Evolutionary conservation across 1,140 invertebrate species (phyloP).

Genomic region (Plutomurus gul): DNA sequence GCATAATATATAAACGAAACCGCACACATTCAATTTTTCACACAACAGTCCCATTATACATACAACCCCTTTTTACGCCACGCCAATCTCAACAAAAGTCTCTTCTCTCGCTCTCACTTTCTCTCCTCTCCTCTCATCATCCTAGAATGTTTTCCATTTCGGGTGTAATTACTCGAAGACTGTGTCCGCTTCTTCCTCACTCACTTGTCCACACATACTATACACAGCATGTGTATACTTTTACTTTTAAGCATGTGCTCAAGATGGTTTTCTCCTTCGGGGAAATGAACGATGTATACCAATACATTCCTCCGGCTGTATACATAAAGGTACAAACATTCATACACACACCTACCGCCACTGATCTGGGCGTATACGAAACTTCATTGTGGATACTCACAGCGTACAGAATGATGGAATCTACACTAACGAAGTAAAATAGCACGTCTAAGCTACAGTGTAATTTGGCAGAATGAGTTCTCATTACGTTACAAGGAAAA

Average conservation of each 20-base stretch:
- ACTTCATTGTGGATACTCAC: too few relatives aligned
- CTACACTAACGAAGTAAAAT: neutral
- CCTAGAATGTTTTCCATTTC: neutral
- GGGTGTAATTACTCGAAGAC: neutral
- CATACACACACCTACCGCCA: too few relatives aligned
- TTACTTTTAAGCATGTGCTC: too few relatives aligned
- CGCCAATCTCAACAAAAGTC: neutral
- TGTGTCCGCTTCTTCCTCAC: neutral
- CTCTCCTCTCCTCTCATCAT: neutral
- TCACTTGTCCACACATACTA: neutral
- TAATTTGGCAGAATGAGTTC: neutral
- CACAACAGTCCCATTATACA: conserved; percentile 10
- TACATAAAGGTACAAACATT: too few relatives aligned
- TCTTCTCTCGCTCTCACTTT: neutral
- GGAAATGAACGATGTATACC: too few relatives aligned
- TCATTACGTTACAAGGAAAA: neutral
- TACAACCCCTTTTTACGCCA: conserved; percentile 13
- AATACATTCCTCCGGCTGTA: too few relatives aligned
- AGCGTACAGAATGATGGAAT: neutral
- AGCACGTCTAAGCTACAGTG: neutral
- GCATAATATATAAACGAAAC: neutral
- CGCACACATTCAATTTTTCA: conserved; percentile 9
- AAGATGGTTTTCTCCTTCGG: too few relatives aligned
- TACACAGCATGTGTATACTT: too few relatives aligned
- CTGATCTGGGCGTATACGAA: too few relatives aligned